phyloP scores from a whole-genome alignment of 2,113 vertebrate species.

The Suricata suricatta region DNA sequence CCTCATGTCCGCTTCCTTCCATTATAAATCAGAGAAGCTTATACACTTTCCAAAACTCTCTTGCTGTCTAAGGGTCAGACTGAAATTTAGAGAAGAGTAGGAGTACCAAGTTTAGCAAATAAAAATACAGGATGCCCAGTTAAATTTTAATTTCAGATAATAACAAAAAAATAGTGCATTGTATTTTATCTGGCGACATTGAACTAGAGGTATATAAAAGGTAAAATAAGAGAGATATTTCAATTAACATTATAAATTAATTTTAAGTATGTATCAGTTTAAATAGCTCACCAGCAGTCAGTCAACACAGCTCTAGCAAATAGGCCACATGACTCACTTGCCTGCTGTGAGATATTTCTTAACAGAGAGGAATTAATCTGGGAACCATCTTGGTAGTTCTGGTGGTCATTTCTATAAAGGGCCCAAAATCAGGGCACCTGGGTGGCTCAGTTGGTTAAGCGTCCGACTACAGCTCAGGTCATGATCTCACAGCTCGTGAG shows the following conservation, averaged over 20 bases:
- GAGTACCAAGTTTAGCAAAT: background rate
- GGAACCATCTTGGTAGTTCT: background rate
- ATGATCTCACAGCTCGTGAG: too few relatives aligned
- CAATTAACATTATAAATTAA: background rate
- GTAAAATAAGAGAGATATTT: background rate
- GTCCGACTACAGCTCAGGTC: too few relatives aligned
- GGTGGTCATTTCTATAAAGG: background rate
- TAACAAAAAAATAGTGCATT: background rate
- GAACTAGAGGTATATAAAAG: background rate
- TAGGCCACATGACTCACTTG: too few relatives aligned
- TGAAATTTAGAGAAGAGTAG: background rate
- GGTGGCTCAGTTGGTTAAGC: too few relatives aligned
- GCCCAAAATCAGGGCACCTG: too few relatives aligned
- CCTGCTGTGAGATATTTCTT: background rate
- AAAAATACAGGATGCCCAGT: background rate
- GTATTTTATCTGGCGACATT: background rate
- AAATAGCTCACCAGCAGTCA: background rate
- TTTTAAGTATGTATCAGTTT: background rate
- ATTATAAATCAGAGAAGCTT: background rate
- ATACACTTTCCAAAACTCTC: background rate
- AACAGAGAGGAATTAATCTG: background rate
- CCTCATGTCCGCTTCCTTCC: background rate
- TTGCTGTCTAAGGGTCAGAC: background rate
- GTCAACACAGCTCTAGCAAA: background rate
- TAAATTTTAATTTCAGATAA: constrained; percentile 24